These are phyloP conservation scores for Paramuricea clavata DNA, from an alignment of 92 coral and sea anemone species.

Conservation along the genomic window DNA sequence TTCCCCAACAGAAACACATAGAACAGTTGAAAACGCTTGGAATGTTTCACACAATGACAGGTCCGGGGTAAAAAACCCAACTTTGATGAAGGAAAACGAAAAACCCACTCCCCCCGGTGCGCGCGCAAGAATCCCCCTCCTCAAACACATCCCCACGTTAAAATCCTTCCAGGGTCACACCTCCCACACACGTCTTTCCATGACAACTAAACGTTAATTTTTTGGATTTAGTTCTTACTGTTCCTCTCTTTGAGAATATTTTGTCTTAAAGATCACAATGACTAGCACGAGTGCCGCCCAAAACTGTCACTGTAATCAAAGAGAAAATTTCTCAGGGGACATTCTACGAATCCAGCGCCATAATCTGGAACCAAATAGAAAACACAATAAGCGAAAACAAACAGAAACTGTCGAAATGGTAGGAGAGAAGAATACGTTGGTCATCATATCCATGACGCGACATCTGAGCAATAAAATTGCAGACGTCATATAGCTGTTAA, in stretches of 20 bases:
- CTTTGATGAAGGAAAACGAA: not conserved
- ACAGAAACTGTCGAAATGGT: conserved; percentile 50
- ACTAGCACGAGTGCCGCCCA: conserved; percentile 39
- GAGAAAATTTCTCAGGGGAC: conserved; percentile 54
- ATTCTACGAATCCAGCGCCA: conserved; percentile 46
- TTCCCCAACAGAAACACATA: conserved; percentile 4
- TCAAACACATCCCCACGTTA: not conserved
- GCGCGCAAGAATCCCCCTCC: not conserved
- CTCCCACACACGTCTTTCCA: conserved; percentile 25
- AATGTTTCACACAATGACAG: not conserved
- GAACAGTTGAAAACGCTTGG: conserved; percentile 22
- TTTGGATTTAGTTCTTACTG: conserved; percentile 40
- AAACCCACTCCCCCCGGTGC: conserved; percentile 9
- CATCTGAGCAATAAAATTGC: not conserved
- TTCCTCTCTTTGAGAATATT: conserved; percentile 49
- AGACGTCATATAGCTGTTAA: not conserved
- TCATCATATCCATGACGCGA: not conserved
- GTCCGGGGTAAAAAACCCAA: not conserved
- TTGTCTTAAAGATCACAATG: conserved; percentile 52
- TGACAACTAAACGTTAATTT: conserved; percentile 19
- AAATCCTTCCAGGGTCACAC: not conserved
- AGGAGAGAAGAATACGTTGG: conserved; percentile 4
- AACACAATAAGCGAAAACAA: conserved; percentile 53
- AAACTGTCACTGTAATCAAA: conserved; percentile 48
- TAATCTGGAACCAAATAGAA: conserved; percentile 49